Evolutionary conservation across 1,140 invertebrate genomes (phyloP), one percentile per base, ranked within the genome.

Genomic region (Anoplophora glabripennis): DNA sequence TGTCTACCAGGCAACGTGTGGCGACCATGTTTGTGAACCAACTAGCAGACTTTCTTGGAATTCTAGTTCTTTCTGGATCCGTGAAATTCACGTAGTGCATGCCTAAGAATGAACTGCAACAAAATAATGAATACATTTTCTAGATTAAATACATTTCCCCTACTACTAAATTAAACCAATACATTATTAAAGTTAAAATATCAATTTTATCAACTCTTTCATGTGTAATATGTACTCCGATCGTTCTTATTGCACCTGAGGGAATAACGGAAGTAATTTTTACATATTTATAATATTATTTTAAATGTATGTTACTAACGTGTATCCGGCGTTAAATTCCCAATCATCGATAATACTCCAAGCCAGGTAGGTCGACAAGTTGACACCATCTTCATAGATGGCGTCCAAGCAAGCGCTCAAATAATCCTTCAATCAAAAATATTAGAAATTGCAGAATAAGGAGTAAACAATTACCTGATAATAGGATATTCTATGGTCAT

Each of bases 21-120:
- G 46, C 33, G 17, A 60, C 51, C 21, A 63, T 41, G 9, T 63
- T 44, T 36, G 57, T 47, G 44, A 57, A 65, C 49, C 54, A 65
- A 33, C 60, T 36, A 10, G 45, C 61, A 14, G 64, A 66, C 15
- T n/a, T 36, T 46, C 66, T 66, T 38, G 34, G 47, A 1, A 79
- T 87, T 57, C 90, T 79, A 1, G 79, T 82, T 61, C 82, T 80
- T 1, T 84, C 71, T 0, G 84, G 81, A 63, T 85, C 80, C 1
- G 74, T 78, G 66, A 90, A 92, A 72, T 93, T 83, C 0, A 93
- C 87, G 12, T 84, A 78, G 66, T 86, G 85, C 0, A 93, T 67
- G 1, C 90, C 91, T 72, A 91, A 93, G 21, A 46, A 46, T 46
- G 11, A 28, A 46, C 21, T 28, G 21, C 5, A 28, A 28, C 21